Conservation (phyloP, 2,888 invertebrate species). For the Xanthorhoe spadicearia region DNA sequence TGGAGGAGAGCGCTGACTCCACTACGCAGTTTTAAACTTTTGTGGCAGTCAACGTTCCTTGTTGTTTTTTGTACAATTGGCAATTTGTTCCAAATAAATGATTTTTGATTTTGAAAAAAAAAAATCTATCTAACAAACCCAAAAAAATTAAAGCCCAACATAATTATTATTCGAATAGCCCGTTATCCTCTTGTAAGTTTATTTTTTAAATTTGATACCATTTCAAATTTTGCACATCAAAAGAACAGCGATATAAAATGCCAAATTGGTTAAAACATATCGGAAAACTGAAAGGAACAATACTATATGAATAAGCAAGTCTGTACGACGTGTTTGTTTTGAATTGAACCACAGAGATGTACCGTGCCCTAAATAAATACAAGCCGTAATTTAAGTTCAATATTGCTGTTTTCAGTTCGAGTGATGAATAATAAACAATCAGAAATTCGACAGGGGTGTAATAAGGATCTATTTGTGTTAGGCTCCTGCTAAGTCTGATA, state of each 20-base stretch:
- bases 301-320: slow-evolving; percentile 3
- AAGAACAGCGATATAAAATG: background rate
- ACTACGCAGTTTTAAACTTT: too few species aligned
- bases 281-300: background rate
- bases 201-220: background rate
- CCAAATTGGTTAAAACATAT: background rate
- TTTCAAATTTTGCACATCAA: background rate
- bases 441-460: slow-evolving; percentile 2
- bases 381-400: slow-evolving; percentile 25
- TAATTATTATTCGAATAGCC: too few species aligned
- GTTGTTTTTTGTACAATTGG: too few species aligned
- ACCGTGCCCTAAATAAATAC: slow-evolving; percentile 28
- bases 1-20: too few species aligned
- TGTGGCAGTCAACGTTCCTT: too few species aligned
- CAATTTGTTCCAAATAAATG: too few species aligned
- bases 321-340: slow-evolving; percentile 26
- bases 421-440: slow-evolving; percentile 33
- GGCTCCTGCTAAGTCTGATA: background rate
- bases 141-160: too few species aligned
- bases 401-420: slow-evolving; percentile 29
- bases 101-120: too few species aligned
- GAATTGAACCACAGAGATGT: slow-evolving; percentile 27
- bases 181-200: background rate
- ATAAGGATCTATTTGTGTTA: background rate
- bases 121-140: too few species aligned